phyloP scores from a whole-genome alignment of 2,113 vertebrate genomes.

The Argyrosomus japonicus region DNA sequence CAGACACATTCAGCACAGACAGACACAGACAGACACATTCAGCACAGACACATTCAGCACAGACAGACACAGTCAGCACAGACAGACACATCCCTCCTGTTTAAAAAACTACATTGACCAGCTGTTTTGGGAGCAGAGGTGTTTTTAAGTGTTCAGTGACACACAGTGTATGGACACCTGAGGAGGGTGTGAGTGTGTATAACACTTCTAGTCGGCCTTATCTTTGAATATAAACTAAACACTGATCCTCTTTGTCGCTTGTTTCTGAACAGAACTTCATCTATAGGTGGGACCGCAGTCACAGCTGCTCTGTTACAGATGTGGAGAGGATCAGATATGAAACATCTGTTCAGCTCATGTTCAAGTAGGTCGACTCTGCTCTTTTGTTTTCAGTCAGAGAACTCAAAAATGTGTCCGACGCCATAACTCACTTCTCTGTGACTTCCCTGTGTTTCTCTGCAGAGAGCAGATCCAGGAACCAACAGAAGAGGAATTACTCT shows the following conservation, averaged over 20 bases:
- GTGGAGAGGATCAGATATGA: conserved; percentile 82
- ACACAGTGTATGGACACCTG: too few relatives aligned
- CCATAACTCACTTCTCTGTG: not conserved
- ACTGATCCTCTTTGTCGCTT: not conserved
- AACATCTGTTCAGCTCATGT: conserved; percentile 90
- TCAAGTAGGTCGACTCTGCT: conserved; percentile 83
- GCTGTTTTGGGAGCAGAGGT: too few relatives aligned
- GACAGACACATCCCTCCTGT: too few relatives aligned
- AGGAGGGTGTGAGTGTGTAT: too few relatives aligned
- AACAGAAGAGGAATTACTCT: conserved; percentile 90
- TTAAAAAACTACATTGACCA: too few relatives aligned
- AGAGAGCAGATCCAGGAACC: conserved; percentile 95
- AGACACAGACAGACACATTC: too few relatives aligned
- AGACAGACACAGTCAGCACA: too few relatives aligned
- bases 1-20: too few relatives aligned
- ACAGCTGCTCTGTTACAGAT: conserved; percentile 82
- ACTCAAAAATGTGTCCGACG: not conserved
- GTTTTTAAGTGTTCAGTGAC: too few relatives aligned
- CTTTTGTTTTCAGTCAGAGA: not conserved
- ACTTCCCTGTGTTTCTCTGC: conserved; percentile 13
- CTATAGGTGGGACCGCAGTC: conserved; percentile 93
- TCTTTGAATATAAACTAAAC: not conserved
- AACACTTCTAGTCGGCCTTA: not conserved
- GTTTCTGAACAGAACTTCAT: conserved; percentile 90
- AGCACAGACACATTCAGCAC: too few relatives aligned